Conservation (phyloP, 1,140 invertebrate species). For the Polypedilum vanderplanki region DNA sequence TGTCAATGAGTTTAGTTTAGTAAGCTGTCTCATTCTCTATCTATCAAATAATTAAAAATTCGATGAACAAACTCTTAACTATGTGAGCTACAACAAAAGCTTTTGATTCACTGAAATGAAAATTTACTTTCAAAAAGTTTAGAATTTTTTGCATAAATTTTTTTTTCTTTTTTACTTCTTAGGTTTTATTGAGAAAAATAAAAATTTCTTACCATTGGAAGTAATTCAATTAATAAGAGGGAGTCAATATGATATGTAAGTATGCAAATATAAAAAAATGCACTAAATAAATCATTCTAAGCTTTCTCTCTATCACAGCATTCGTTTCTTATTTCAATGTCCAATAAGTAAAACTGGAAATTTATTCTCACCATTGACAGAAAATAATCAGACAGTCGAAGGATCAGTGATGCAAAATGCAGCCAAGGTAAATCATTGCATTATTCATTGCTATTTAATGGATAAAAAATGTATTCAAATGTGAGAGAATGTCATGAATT, state of each 20-base stretch:
- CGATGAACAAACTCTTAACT: too few species aligned
- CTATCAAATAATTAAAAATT: too few species aligned
- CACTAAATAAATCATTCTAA: neutral
- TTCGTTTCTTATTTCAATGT: conserved; percentile 70
- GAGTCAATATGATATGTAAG: conserved; percentile 56
- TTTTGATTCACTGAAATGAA: too few species aligned
- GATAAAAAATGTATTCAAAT: conserved; percentile 43
- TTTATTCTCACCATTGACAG: conserved; percentile 55
- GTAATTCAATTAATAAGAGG: conserved; percentile 69
- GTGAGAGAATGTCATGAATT: conserved; percentile 33
- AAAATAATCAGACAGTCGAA: conserved; percentile 43
- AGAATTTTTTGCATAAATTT: too few species aligned
- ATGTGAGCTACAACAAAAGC: too few species aligned
- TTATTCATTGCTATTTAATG: too few species aligned
- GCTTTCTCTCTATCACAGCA: conserved; percentile 33
- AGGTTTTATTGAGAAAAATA: conserved; percentile 73
- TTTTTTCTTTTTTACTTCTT: too few species aligned
- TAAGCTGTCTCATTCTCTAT: too few species aligned
- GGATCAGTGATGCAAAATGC: too few species aligned
- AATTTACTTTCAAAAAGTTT: too few species aligned
- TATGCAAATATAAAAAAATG: neutral
- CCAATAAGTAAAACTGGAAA: conserved; percentile 76
- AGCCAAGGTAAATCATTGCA: too few species aligned
- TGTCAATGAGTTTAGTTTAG: too few species aligned
- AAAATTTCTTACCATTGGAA: conserved; percentile 73